Percentiles rank a stretch among this genome's conserved stretches.
Evolutionary conservation across 2,113 vertebrate species (phyloP).

Genomic region (Pygoscelis antarcticus): DNA sequence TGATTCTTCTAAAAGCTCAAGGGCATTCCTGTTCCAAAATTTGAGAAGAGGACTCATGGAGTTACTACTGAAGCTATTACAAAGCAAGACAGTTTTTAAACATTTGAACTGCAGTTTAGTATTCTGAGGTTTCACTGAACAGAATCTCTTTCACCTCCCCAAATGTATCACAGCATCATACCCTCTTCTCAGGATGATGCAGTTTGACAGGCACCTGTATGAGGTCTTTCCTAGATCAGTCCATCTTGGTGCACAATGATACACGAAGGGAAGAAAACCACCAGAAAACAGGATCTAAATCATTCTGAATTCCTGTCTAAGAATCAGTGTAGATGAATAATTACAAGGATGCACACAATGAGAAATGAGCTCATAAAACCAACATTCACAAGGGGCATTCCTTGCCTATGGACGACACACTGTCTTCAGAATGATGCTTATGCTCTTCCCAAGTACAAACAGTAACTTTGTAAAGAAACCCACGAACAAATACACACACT

Average conservation of each 20-base stretch:
- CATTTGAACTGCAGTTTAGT: neutral
- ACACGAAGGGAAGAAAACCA: neutral
- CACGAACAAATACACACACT: neutral
- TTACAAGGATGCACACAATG: neutral
- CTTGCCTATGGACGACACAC: rapidly evolving
- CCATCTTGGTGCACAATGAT: neutral
- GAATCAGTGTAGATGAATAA: neutral
- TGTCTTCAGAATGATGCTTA: neutral
- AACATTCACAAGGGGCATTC: neutral
- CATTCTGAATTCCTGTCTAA: neutral
- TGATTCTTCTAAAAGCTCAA: neutral
- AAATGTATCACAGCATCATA: neutral
- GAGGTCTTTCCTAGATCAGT: neutral
- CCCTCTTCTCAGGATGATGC: neutral
- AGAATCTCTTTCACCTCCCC: neutral
- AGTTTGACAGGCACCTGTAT: neutral
- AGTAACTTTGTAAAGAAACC: neutral
- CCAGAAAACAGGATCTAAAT: neutral
- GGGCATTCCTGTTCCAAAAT: neutral
- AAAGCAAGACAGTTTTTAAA: neutral
- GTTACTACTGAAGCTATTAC: neutral
- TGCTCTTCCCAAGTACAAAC: neutral
- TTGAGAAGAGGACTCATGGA: neutral
- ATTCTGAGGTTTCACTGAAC: neutral
- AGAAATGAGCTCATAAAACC: neutral